These are phyloP conservation scores for Sphenopsis melanotis DNA, from an alignment of 2,797 vertebrate genomes.

Conservation along the genomic window DNA sequence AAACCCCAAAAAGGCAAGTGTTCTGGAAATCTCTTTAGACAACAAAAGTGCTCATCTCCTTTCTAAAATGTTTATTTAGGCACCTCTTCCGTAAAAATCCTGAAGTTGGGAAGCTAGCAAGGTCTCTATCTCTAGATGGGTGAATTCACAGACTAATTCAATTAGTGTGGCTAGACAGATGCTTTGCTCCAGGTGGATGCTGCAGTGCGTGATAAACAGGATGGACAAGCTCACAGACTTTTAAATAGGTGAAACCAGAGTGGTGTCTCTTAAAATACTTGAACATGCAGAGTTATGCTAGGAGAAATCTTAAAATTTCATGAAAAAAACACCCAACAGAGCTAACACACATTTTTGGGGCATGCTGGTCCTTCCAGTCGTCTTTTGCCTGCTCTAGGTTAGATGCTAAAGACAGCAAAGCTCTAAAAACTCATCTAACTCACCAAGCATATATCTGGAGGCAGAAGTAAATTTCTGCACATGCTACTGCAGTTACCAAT, in stretches of 20 bases:
- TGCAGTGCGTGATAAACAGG: not conserved
- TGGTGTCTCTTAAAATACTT: not conserved
- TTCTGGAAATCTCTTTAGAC: not conserved
- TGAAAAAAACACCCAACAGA: not conserved
- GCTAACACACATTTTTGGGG: not conserved
- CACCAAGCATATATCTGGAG: not conserved
- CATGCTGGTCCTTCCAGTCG: not conserved
- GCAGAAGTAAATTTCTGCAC: not conserved
- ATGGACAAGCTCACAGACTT: not conserved
- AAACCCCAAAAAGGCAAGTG: not conserved
- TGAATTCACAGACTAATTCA: not conserved
- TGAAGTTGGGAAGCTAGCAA: not conserved
- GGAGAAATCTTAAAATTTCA: not conserved
- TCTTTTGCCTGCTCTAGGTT: not conserved
- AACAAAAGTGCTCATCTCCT: not conserved
- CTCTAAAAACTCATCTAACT: not conserved
- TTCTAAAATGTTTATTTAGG: not conserved
- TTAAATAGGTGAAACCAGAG: not conserved
- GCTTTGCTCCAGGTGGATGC: constrained; percentile 7
- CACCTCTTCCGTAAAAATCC: not conserved
- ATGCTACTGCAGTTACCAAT: not conserved
- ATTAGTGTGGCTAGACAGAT: not conserved
- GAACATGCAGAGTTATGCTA: not conserved
- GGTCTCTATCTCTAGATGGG: not conserved
- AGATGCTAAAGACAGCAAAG: not conserved